Base-by-base conservation (phyloP, 2,797 vertebrate genomes). In the Meda fulgida region DNA sequence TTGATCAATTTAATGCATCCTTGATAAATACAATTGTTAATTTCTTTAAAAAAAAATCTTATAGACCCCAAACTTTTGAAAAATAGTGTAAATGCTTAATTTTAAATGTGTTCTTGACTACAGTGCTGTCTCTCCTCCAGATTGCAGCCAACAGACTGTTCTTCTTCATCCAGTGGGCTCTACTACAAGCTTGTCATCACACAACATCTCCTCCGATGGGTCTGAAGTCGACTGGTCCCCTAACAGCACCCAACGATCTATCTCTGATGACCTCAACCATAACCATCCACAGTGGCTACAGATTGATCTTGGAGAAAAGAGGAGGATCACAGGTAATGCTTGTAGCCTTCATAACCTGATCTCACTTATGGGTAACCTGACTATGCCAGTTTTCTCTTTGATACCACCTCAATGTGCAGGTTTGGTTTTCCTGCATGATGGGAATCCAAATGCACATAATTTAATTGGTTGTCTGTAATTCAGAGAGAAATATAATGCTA, bases 281-380 rank as follows among this genome's bases (percentile, higher is more conserved):
- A 90, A 87, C 86, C 89, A 63, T 43, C 87, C 86, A 23, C 94
- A 92, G 36, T 97, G 95, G 95, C 76, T 97, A 48, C 94, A 96
- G 89, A 94, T 97, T 84, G 96, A 97, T 90, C 90, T 97, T 51
- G 95, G 96, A 70, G 96, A 96, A 89, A 96, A 94, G 90, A 96
- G 91, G 89, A 95, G 91, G 89, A 93, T 97, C 92, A 97, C 96
- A 86, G 96, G 96, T 97, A 91, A 29, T n/a, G 31, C 63, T 18
- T 60, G 29, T 48, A 65, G 19, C 5, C n/a, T 34, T 13, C n/a
- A 38, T 55, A 21, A n/a, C 21, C 78, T 67, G 18, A 36, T 71
- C 11, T 81, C 31, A 43, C 43, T 21, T 60, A 7, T 58, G 48
- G 6, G 19, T 77, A 4, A 38, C 21, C 51, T 77, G 75, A 58